These are phyloP conservation scores for Falcaria lacertinaria DNA, from an alignment of 2,888 invertebrate species.

Conservation along the genomic window DNA sequence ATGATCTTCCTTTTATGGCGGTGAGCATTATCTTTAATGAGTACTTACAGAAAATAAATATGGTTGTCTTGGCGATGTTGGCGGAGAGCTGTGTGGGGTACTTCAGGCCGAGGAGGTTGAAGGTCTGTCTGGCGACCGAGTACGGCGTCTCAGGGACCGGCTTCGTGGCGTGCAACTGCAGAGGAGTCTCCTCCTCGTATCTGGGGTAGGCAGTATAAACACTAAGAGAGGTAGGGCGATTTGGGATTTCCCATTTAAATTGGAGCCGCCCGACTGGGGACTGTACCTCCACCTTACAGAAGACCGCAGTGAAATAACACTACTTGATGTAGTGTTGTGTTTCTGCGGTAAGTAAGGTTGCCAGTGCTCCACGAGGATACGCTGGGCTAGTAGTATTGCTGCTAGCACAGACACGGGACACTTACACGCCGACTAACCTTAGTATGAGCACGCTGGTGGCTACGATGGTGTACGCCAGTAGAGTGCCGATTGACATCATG, in stretches of 20 bases:
- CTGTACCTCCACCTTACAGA: no score
- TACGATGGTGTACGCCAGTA: conserved; percentile 95
- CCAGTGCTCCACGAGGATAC: no score
- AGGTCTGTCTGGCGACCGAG: conserved; percentile 76
- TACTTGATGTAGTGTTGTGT: no score
- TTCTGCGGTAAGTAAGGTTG: no score
- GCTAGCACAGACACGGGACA: no score
- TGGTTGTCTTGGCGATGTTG: conserved; percentile 81
- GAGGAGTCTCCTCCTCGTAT: conserved; percentile 54
- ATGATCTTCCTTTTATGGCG: no score
- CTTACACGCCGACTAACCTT: conserved; percentile 77
- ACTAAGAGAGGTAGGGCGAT: no score
- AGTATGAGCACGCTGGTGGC: conserved; percentile 93
- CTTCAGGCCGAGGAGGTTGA: conserved; percentile 86
- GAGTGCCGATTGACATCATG: conserved; percentile 97
- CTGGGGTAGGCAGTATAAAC: conserved; percentile 36
- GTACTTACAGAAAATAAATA: conserved; percentile 55
- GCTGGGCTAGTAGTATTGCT: no score
- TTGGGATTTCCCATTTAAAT: no score
- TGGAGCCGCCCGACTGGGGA: no score
- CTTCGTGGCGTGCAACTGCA: conserved; percentile 41
- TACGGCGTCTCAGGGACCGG: conserved; percentile 45
- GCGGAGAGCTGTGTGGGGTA: conserved; percentile 83
- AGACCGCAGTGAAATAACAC: no score
- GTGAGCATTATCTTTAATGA: background rate